Percentiles rank a stretch among this genome's conserved stretches.
phyloP scores from a whole-genome alignment of 2,113 vertebrate species.

The Muntiacus muntjak region DNA sequence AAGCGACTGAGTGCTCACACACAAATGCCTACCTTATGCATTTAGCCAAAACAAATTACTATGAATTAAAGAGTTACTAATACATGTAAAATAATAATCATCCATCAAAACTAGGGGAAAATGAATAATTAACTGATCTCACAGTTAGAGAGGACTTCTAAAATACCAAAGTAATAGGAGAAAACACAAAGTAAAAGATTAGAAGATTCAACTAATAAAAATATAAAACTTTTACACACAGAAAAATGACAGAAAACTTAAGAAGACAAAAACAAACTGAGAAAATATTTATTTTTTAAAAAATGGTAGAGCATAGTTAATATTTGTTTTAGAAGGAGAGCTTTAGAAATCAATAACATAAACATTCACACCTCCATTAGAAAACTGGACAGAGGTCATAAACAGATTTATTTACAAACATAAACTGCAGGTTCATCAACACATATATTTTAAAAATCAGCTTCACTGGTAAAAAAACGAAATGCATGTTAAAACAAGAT shows the following conservation, averaged over 20 bases:
- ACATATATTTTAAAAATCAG: not conserved
- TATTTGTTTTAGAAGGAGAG: not conserved
- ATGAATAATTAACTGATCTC: not conserved
- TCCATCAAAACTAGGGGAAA: not conserved
- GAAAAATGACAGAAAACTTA: not conserved
- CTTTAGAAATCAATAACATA: not conserved
- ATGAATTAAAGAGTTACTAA: not conserved
- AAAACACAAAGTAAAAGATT: not conserved
- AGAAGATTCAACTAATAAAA: not conserved
- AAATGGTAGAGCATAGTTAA: not conserved
- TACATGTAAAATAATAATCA: not conserved
- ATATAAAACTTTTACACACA: not conserved
- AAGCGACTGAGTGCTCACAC: not conserved
- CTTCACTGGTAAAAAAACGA: not conserved
- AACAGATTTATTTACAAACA: not conserved
- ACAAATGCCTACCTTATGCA: not conserved
- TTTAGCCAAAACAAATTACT: not conserved
- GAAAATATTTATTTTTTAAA: not conserved
- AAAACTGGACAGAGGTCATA: not conserved
- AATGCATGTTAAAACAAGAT: conserved; percentile 15
- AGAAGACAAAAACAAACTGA: not conserved
- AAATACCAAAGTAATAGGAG: not conserved
- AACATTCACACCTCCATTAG: not conserved
- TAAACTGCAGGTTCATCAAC: not conserved
- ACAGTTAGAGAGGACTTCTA: not conserved